A percentile compares a stretch with the other conserved stretches of the same genome.
These are phyloP conservation scores for Sycophaga agraensis DNA, from an alignment of 1,140 invertebrate species.

Conservation along the genomic window DNA sequence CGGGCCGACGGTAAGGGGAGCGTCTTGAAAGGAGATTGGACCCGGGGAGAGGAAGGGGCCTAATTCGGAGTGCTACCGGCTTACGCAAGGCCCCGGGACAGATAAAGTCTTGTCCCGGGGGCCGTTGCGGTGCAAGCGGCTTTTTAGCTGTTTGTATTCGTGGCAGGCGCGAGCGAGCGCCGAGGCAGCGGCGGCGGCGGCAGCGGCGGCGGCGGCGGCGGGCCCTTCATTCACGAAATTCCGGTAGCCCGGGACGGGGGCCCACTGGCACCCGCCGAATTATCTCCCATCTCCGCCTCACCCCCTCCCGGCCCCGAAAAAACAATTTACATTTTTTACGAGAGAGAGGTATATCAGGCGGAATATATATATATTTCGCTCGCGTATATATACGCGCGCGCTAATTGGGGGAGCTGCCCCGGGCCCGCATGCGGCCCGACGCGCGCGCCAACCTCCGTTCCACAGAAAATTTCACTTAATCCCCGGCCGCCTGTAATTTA, in stretches of 20 bases:
- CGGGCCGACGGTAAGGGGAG: not conserved
- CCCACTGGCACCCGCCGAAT: conserved; percentile 18
- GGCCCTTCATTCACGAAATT: conserved; percentile 39
- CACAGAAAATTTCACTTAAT: not conserved
- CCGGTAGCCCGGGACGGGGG: conserved; percentile 26
- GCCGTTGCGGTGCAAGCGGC: not conserved
- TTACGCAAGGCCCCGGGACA: conserved; percentile 43
- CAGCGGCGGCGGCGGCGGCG: not conserved
- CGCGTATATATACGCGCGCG: not conserved
- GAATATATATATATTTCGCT: not conserved
- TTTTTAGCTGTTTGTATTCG: conserved; percentile 21
- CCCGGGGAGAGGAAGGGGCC: conserved; percentile 38
- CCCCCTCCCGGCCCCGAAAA: not conserved
- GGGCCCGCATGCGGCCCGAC: not conserved
- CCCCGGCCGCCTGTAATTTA: not conserved
- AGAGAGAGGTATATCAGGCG: not conserved
- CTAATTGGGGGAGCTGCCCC: not conserved
- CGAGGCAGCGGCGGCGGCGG: no score
- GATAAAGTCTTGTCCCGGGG: conserved; percentile 17
- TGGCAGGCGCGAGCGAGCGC: no score
- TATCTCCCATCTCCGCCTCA: conserved; percentile 6
- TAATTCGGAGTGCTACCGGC: conserved; percentile 50
- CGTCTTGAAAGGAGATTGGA: conserved; percentile 7
- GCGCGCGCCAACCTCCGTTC: no score
- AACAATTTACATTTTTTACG: conserved; percentile 19